These are phyloP conservation scores for Onychomys torridus DNA, from an alignment of 2,797 vertebrate species.

Conservation along the genomic window DNA sequence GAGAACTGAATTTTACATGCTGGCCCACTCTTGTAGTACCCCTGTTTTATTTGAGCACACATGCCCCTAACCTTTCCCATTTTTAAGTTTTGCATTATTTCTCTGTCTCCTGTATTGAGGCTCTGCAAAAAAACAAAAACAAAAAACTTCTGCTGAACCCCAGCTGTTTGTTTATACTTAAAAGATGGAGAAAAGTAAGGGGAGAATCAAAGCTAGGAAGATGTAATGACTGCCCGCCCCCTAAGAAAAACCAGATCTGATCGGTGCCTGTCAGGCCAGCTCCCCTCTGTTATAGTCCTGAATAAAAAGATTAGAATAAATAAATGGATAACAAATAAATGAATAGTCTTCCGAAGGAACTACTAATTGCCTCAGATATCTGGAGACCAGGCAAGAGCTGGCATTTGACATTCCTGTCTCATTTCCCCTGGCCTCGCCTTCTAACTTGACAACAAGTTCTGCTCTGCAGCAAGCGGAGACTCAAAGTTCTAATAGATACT, in stretches of 20 bases:
- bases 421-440: conserved; percentile 16
- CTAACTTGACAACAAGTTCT: conserved; percentile 8
- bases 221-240: not conserved
- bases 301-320: not conserved
- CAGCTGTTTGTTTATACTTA: not conserved
- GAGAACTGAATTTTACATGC: not conserved
- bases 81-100: not conserved
- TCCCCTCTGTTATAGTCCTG: not conserved
- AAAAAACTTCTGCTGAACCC: conserved; percentile 10
- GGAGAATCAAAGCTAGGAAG: conserved; percentile 5
- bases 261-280: not conserved
- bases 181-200: conserved; percentile 37
- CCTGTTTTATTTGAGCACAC: not conserved
- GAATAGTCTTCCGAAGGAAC: not conserved
- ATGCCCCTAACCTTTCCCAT: not conserved
- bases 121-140: conserved; percentile 10
- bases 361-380: not conserved
- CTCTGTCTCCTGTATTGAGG: not conserved
- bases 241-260: not conserved
- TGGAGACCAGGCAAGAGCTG: not conserved
- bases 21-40: not conserved
- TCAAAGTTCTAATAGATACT: conserved; percentile 5
- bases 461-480: not conserved
- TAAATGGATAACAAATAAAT: not conserved
- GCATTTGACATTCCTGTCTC: not conserved